phyloP scores from a whole-genome alignment of 2,888 invertebrate species.

The Pristionchus fissidentatus region DNA sequence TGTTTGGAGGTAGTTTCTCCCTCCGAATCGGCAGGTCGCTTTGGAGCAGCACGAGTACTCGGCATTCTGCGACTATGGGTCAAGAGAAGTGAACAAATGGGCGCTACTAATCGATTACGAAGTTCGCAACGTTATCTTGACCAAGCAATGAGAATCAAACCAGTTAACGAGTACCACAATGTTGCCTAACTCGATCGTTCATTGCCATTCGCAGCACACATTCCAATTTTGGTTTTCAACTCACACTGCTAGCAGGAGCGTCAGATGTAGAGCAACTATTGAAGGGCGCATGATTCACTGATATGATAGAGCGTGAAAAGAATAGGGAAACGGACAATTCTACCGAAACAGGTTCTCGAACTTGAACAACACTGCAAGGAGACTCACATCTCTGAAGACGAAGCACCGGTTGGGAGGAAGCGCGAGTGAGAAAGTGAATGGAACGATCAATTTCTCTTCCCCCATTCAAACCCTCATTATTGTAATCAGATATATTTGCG shows the following conservation, averaged over 20 bases:
- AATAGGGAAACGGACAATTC: slow-evolving; percentile 17
- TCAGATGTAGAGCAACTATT: slow-evolving; percentile 22
- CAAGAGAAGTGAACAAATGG: slow-evolving; percentile 1
- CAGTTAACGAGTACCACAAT: slow-evolving; percentile 23
- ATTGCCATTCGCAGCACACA: too few species aligned
- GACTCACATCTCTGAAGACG: slow-evolving; percentile 36
- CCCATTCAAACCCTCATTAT: not conserved
- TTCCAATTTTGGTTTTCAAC: not conserved
- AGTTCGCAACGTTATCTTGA: slow-evolving; percentile 31
- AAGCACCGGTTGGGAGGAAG: slow-evolving; percentile 36
- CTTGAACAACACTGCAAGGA: not conserved
- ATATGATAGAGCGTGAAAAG: slow-evolving; percentile 36
- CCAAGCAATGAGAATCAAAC: slow-evolving; percentile 47
- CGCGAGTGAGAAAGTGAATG: slow-evolving; percentile 43
- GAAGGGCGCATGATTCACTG: slow-evolving; percentile 37
- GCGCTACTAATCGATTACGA: slow-evolving; percentile 19
- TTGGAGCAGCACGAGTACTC: slow-evolving; percentile 42
- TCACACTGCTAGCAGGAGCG: slow-evolving; percentile 31
- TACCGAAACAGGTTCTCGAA: slow-evolving; percentile 36
- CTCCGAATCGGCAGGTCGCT: slow-evolving; percentile 47
- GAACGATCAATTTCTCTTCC: not conserved
- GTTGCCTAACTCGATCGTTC: not conserved
- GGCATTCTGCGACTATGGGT: slow-evolving; percentile 47
- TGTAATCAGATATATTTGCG: slow-evolving; percentile 25
- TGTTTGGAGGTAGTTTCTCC: slow-evolving; percentile 23